Evolutionary conservation across 2,888 invertebrate genomes (phyloP), one percentile per base, ranked within the genome.

Genomic region (Eilema griseolum): DNA sequence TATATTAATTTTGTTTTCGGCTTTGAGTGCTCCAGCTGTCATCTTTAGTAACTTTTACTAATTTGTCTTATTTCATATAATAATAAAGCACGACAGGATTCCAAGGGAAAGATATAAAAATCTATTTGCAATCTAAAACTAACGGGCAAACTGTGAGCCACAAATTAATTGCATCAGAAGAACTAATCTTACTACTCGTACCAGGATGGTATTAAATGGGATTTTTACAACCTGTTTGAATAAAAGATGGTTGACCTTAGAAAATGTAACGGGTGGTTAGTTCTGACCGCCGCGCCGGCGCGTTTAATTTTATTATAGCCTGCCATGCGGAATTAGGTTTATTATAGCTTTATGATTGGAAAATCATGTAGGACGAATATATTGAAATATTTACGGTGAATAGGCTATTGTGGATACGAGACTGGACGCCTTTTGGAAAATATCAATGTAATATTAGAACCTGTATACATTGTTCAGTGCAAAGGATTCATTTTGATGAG

Each of bases 211-310:
- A 79, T 80, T 75, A 77, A 77, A 80, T 75, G 75, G 74, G 70
- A 71, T 71, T 79, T 80, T 80, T 80, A 81, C 72, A 81, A 70
- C 76, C 62, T 72, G 72, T 76, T 75, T 81, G 81, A 81, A 81
- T 81, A 81, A 81, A 79, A 79, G 64, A 81, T 81, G 61, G 5
- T 14, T 28, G 67, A 63, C 70, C 62, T 63, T 72, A 71, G 52
- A 46, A 63, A 64, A 67, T 46, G 75, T 72, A 60, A 71, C 69
- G 75, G 75, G 61, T 78, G 73, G 73, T 79, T 69, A 66, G 71
- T 69, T 70, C 65, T 65, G 72, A 71, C 72, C 28, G 16, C 59
- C 16, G 46, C 28, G 57, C 72, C 28, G 16, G 61, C 16, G 46
- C 28, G 57, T 76, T 72, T 69, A 71, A 72, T 73, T 75, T 77